Percentiles rank a stretch among this genome's conserved stretches.
phyloP scores from a whole-genome alignment of 2,797 vertebrate genomes.

The Gadopsis bispinosus region DNA sequence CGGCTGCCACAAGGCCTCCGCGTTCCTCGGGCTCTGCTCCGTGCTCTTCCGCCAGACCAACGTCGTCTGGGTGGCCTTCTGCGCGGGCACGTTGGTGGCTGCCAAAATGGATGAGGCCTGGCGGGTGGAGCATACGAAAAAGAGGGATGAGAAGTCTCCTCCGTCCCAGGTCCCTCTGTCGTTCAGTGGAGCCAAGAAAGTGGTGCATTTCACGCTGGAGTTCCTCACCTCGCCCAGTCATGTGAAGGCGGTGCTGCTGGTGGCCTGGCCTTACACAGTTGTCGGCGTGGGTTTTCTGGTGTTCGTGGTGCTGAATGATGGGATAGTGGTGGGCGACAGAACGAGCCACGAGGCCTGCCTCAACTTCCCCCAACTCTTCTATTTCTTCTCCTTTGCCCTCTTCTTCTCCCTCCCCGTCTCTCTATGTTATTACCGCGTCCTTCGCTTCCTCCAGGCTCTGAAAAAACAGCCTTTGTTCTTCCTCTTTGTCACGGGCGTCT shows the following conservation, averaged over 20 bases:
- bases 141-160: constrained; percentile 87
- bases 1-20: constrained; percentile 92
- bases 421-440: constrained; percentile 83
- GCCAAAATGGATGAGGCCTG: constrained; percentile 91
- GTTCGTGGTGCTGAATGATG: constrained; percentile 90
- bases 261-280: constrained; percentile 90
- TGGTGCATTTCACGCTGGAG: constrained; percentile 82
- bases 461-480: constrained; percentile 86
- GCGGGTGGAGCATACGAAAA: constrained; percentile 88
- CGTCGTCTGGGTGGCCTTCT: constrained; percentile 95
- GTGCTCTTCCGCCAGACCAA: constrained; percentile 97
- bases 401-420: constrained; percentile 91
- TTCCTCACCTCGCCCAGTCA: constrained; percentile 83
- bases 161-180: constrained; percentile 80
- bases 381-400: constrained; percentile 91
- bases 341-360: constrained; percentile 92
- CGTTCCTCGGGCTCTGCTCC: constrained; percentile 91
- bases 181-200: constrained; percentile 78
- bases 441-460: constrained; percentile 86
- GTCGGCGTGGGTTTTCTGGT: constrained; percentile 83
- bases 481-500: constrained; percentile 70
- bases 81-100: constrained; percentile 89
- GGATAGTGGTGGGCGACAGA: constrained; percentile 94
- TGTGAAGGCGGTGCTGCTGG: constrained; percentile 76
- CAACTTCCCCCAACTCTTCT: constrained; percentile 95